Percentiles rank a stretch among this genome's conserved stretches.
Conservation (phyloP, 2,888 invertebrate species). For the Tipula helvola region DNA sequence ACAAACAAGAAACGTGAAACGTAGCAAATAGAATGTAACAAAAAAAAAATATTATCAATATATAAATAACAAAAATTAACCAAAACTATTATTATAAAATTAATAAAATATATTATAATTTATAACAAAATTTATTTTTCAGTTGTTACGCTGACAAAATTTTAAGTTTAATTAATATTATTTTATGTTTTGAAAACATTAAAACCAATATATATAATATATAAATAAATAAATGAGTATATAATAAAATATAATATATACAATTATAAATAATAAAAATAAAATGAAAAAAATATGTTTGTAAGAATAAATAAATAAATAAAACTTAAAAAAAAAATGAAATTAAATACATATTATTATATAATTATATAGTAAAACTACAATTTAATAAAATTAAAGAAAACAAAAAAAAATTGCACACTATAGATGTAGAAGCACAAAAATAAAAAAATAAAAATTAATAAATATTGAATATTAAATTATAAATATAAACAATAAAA, state of each 20-base stretch:
- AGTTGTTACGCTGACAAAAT: background rate
- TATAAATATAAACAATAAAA: background rate
- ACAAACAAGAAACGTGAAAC: slow-evolving; percentile 8
- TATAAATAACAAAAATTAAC: slow-evolving; percentile 12
- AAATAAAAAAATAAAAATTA: slow-evolving; percentile 9
- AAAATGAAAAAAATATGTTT: slow-evolving; percentile 9
- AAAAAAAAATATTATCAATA: background rate
- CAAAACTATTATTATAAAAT: slow-evolving; percentile 32
- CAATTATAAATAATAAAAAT: slow-evolving; percentile 4
- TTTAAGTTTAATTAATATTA: background rate
- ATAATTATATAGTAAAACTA: slow-evolving; percentile 9
- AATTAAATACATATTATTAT: slow-evolving; percentile 9
- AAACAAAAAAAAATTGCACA: slow-evolving; percentile 14
- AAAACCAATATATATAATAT: background rate
- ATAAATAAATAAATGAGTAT: background rate
- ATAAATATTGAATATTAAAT: slow-evolving; percentile 10
- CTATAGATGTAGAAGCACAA: slow-evolving; percentile 16
- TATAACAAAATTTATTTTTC: background rate
- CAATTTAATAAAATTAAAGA: slow-evolving; percentile 11
- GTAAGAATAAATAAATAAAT: slow-evolving; percentile 9
- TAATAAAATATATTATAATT: slow-evolving; percentile 22
- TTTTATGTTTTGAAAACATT: slow-evolving; percentile 12
- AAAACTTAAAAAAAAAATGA: slow-evolving; percentile 12
- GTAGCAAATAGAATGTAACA: background rate
- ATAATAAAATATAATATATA: background rate